Conservation (phyloP, 2,888 invertebrate species). For the Drosophila robusta region DNA sequence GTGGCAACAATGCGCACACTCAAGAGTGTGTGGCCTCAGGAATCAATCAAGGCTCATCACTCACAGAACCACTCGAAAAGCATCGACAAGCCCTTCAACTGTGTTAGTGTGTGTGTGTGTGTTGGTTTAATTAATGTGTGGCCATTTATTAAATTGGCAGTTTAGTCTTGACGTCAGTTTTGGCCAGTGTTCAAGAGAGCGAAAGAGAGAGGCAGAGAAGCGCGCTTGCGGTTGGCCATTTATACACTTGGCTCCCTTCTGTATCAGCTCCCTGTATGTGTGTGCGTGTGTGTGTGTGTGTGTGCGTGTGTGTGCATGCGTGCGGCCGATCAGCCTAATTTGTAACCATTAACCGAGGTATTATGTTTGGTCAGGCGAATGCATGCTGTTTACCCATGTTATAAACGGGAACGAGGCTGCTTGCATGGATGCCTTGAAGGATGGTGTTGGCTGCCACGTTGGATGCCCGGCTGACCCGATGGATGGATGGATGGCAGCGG, state of each 20-base stretch:
- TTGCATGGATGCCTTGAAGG: constrained; percentile 17
- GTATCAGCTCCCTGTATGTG: constrained; percentile 1
- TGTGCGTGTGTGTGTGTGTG: constrained; percentile 44
- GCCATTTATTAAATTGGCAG: constrained; percentile 84
- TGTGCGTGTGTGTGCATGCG: constrained; percentile 49
- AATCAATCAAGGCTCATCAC: constrained; percentile 84
- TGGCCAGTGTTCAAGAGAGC: constrained; percentile 26
- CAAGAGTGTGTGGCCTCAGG: constrained; percentile 79
- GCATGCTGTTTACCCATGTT: constrained; percentile 56
- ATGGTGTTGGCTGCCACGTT: constrained; percentile 13
- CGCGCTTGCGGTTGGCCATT: constrained; percentile 53
- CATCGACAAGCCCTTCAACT: constrained; percentile 36
- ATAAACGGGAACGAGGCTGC: constrained; percentile 15
- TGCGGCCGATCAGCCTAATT: constrained; percentile 78
- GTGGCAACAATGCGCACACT: constrained; percentile 70
- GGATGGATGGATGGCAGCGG: constrained; percentile 48
- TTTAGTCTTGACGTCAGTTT: constrained; percentile 66
- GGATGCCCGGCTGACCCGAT: constrained; percentile 12
- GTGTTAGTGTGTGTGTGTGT: constrained; percentile 43
- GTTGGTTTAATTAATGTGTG: constrained; percentile 81
- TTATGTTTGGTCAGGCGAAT: constrained; percentile 69
- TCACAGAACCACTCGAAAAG: constrained; percentile 57
- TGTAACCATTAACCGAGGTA: constrained; percentile 82
- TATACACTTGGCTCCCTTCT: constrained; percentile 41
- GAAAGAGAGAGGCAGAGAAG: constrained; percentile 18